Evolutionary conservation across 1,140 invertebrate species (phyloP).

Genomic region (Caerostris darwini): DNA sequence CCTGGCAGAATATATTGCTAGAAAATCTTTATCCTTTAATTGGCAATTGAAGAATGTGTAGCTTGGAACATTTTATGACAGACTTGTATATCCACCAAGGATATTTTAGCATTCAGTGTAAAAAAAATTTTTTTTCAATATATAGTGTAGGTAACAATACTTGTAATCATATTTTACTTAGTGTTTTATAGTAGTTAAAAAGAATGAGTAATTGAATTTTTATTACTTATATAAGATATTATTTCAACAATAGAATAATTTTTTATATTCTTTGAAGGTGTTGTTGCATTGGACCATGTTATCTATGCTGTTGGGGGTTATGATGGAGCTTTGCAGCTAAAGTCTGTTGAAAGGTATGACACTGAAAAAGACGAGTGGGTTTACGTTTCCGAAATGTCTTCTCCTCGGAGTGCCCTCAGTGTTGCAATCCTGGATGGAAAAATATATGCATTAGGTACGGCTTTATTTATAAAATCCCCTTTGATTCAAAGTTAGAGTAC

Average conservation of each 20-base stretch:
- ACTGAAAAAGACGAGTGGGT: slow-evolving; percentile 98
- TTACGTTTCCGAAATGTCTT: slow-evolving; percentile 99
- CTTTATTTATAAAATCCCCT: slow-evolving; percentile 59
- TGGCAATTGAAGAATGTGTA: no score
- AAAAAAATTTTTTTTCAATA: no score
- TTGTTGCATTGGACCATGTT: slow-evolving; percentile 97
- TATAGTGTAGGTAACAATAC: no score
- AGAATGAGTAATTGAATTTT: slow-evolving; percentile 9
- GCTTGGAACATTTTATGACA: no score
- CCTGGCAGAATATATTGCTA: no score
- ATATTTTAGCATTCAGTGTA: no score
- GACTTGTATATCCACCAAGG: no score
- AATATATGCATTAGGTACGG: slow-evolving; percentile 95
- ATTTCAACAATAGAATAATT: slow-evolving; percentile 88
- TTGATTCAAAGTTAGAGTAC: no score
- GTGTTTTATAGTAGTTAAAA: no score
- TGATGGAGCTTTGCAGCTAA: slow-evolving; percentile 98
- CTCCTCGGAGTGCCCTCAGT: slow-evolving; percentile 96
- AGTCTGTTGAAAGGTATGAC: slow-evolving; percentile 97
- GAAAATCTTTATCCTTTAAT: no score
- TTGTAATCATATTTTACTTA: no score
- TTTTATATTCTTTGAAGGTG: slow-evolving; percentile 87
- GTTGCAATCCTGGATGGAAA: slow-evolving; percentile 98
- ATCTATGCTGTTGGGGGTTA: slow-evolving; percentile 98
- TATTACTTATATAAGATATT: slow-evolving; percentile 58